These are phyloP conservation scores for Lochmaea capreae DNA, from an alignment of 2,888 invertebrate genomes.

Conservation along the genomic window DNA sequence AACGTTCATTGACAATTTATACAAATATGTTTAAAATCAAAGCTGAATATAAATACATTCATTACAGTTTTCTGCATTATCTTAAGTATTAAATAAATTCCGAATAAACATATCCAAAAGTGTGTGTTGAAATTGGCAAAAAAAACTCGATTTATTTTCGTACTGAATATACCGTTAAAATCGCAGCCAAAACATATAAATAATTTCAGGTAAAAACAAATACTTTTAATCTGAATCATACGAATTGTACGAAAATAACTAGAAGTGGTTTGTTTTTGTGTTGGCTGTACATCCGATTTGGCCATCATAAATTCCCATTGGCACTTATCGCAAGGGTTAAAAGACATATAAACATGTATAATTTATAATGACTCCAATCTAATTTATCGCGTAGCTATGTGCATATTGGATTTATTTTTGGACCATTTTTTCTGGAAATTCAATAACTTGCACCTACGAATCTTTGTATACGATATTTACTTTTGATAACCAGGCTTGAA, in stretches of 20 bases:
- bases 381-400: too few species aligned
- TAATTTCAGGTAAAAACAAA: constrained; percentile 22
- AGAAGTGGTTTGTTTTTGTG: constrained; percentile 21
- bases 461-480: too few species aligned
- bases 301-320: constrained; percentile 6
- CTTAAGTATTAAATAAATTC: too few species aligned
- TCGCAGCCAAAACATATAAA: constrained; percentile 19
- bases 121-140: background rate
- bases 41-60: too few species aligned
- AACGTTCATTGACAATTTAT: too few species aligned
- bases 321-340: background rate
- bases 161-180: constrained; percentile 12
- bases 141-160: constrained; percentile 10
- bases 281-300: constrained; percentile 13
- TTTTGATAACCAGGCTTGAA: too few species aligned
- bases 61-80: too few species aligned
- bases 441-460: too few species aligned
- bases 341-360: constrained; percentile 4
- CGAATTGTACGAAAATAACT: constrained; percentile 14
- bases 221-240: constrained; percentile 18
- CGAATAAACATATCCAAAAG: too few species aligned
- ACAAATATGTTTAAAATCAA: too few species aligned
- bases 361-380: constrained; percentile 44
- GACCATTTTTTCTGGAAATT: too few species aligned
- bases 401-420: too few species aligned